phyloP scores from a whole-genome alignment of 2,888 invertebrate genomes.

The Drosophila demipolita region DNA sequence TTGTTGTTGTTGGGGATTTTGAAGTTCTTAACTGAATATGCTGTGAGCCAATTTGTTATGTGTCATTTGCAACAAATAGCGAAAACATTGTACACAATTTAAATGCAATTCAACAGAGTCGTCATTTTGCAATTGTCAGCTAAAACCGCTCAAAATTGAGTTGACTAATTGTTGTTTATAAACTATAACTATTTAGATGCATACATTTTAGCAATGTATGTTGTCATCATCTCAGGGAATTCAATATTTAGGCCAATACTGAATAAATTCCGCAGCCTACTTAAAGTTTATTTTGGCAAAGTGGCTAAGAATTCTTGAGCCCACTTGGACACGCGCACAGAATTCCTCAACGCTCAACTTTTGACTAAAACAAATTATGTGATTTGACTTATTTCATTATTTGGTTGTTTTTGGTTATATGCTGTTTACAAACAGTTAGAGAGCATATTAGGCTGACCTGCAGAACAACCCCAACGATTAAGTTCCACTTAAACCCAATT shows the following conservation, averaged over 20 bases:
- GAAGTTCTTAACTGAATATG: conserved; percentile 15
- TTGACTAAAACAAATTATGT: conserved; percentile 73
- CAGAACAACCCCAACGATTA: not conserved
- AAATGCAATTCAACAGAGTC: conserved; percentile 7
- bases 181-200: conserved; percentile 1
- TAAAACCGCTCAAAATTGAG: not conserved
- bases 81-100: conserved; percentile 29
- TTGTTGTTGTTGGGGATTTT: not conserved
- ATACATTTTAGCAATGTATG: conserved; percentile 5
- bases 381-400: conserved; percentile 73
- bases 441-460: not conserved
- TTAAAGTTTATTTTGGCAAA: conserved; percentile 51
- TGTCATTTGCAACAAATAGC: conserved; percentile 31
- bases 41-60: conserved; percentile 30
- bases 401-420: conserved; percentile 31
- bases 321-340: conserved; percentile 67
- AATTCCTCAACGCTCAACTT: conserved; percentile 65
- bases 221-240: conserved; percentile 28
- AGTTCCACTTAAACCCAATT: not conserved
- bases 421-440: not conserved
- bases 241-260: not conserved
- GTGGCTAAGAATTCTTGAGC: conserved; percentile 25
- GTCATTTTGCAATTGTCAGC: conserved; percentile 20
- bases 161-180: conserved; percentile 6
- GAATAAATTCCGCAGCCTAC: not conserved